Percentiles rank a stretch among this genome's conserved stretches.
Conservation (phyloP, 1,140 invertebrate species). For the Lerema accius region DNA sequence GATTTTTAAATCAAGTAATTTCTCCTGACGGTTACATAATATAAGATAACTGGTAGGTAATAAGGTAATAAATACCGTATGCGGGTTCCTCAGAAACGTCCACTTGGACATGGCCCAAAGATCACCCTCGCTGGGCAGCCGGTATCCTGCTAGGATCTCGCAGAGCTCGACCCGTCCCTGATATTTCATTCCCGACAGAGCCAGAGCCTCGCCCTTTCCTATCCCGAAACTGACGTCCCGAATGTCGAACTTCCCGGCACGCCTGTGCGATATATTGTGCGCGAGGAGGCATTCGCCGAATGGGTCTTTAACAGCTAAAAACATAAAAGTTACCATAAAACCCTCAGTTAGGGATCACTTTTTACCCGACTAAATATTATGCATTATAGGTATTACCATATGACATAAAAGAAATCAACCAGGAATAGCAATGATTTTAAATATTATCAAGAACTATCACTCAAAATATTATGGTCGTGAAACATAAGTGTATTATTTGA, state of each 20-base stretch:
- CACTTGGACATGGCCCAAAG: slow-evolving; percentile 57
- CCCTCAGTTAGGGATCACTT: too few relatives aligned
- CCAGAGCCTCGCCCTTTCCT: slow-evolving; percentile 52
- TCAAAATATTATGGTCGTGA: too few relatives aligned
- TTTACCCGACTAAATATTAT: too few relatives aligned
- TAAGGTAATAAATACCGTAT: slow-evolving; percentile 49
- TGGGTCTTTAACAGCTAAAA: slow-evolving; percentile 42
- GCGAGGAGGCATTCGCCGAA: slow-evolving; percentile 61
- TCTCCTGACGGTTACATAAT: too few relatives aligned
- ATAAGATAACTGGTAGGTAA: too few relatives aligned
- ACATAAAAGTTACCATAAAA: too few relatives aligned
- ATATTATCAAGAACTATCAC: too few relatives aligned
- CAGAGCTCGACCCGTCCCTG: slow-evolving; percentile 56
- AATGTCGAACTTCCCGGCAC: slow-evolving; percentile 37
- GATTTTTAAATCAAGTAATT: slow-evolving; percentile 8
- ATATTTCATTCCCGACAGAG: slow-evolving; percentile 50
- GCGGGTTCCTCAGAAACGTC: slow-evolving; percentile 42
- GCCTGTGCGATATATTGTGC: slow-evolving; percentile 42
- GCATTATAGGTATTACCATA: too few relatives aligned
- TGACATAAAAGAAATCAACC: too few relatives aligned
- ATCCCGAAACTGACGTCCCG: slow-evolving; percentile 52
- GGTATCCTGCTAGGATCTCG: slow-evolving; percentile 56
- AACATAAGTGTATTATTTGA: too few relatives aligned
- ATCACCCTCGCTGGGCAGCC: slow-evolving; percentile 46
- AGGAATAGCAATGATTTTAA: too few relatives aligned